These are phyloP conservation scores for Drosophila fuyamai DNA, from an alignment of 1,140 invertebrate species.

Conservation along the genomic window DNA sequence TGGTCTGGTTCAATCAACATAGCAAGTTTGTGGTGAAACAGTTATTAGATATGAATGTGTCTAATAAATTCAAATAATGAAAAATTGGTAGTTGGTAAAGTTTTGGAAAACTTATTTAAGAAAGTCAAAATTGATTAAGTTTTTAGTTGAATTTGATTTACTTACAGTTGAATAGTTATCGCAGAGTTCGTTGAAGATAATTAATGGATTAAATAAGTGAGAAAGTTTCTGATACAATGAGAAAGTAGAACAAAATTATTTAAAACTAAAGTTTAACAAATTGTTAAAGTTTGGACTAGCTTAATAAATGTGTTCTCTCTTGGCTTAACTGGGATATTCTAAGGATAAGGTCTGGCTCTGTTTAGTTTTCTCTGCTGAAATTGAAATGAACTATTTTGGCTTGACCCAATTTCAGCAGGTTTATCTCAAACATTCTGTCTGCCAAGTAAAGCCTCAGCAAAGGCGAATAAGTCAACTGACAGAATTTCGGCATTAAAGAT, in stretches of 20 bases:
- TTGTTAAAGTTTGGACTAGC: conserved; percentile 9
- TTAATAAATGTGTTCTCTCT: conserved; percentile 1
- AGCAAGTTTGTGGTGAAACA: not conserved
- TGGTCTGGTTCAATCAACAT: too few species aligned
- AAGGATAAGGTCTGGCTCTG: conserved; percentile 2
- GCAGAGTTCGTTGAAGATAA: not conserved
- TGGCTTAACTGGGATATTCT: conserved; percentile 5
- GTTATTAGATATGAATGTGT: not conserved
- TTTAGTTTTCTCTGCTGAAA: conserved; percentile 12
- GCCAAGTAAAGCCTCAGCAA: conserved; percentile 18
- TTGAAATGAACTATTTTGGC: conserved; percentile 17
- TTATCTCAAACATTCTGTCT: conserved; percentile 13
- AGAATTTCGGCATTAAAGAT: conserved; percentile 13
- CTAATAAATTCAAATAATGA: too few species aligned
- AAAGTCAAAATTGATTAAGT: not conserved
- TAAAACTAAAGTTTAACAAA: conserved; percentile 16
- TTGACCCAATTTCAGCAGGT: conserved; percentile 32
- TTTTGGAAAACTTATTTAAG: not conserved
- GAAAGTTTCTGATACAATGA: not conserved
- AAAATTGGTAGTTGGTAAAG: too few species aligned
- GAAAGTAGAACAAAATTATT: conserved; percentile 4
- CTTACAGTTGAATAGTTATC: not conserved
- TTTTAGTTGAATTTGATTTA: not conserved
- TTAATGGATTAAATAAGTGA: not conserved
- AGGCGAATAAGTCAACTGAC: conserved; percentile 10